A percentile compares a stretch with the other conserved stretches of the same genome.
These are phyloP conservation scores for Eurosta solidaginis DNA, from an alignment of 1,140 invertebrate species.

Conservation along the genomic window DNA sequence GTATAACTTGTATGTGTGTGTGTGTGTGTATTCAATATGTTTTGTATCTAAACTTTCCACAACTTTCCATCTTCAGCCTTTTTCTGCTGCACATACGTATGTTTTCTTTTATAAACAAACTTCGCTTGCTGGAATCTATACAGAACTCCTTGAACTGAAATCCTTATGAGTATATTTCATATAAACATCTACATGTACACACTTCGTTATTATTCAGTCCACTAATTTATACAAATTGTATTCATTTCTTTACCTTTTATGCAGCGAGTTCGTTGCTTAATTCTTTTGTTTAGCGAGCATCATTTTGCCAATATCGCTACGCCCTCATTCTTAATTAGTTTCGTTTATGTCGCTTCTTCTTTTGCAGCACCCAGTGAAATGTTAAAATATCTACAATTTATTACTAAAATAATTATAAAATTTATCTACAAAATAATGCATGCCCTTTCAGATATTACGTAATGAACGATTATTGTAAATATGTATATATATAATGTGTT, in stretches of 20 bases:
- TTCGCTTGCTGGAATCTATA: neutral
- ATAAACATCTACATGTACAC: neutral
- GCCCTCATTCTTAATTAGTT: neutral
- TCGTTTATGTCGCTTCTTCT: neutral
- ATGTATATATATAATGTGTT: neutral
- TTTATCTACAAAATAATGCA: slow-evolving; percentile 55
- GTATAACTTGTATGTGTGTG: slow-evolving; percentile 26
- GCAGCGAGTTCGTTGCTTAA: slow-evolving; percentile 1
- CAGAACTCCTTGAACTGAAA: neutral
- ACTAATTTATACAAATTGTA: neutral
- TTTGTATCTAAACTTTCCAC: slow-evolving; percentile 34
- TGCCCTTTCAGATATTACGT: slow-evolving; percentile 35
- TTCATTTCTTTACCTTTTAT: neutral
- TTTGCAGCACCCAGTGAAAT: slow-evolving; percentile 39
- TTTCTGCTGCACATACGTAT: neutral
- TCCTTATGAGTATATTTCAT: too few species aligned
- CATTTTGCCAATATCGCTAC: neutral
- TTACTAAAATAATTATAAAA: slow-evolving; percentile 36
- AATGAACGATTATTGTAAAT: too few species aligned
- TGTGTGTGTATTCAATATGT: slow-evolving; percentile 36
- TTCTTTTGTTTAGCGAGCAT: neutral
- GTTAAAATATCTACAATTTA: slow-evolving; percentile 48
- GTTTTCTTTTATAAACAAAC: neutral
- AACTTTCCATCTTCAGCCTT: slow-evolving; percentile 30
- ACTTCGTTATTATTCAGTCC: neutral